Evolutionary conservation across 1,140 invertebrate genomes (phyloP), one percentile per base, ranked within the genome.

Genomic region (Delia radicum): DNA sequence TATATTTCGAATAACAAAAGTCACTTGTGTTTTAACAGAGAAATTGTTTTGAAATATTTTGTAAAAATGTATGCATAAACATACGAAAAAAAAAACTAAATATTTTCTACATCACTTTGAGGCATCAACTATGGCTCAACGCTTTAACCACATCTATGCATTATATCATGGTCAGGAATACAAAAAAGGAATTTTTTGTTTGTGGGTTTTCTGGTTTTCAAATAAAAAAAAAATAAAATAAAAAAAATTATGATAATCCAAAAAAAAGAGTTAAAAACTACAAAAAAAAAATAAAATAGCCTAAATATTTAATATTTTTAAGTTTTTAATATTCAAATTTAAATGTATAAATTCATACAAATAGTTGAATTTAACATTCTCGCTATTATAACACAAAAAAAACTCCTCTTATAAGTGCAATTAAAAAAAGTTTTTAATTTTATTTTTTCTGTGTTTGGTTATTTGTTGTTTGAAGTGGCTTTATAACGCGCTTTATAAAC

Each of bases 31-130:
- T 69, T 21, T 33, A 69, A 69, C 65, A 69, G 29, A 67, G 63
- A 69, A 69, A 69, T 69, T 33, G 65, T 69, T 69, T 69, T 69
- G 65, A 69, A 69, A 69, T 69, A 69, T 69, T 69, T 33, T 37
- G 31, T 24, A 21, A n/a, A 24, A 24, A 33, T 18, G n/a, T 18
- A 21, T 18, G 24, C 29, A 69, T 12, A 33, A 31, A 67, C 4
- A 27, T 27, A 21, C 65, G 37, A 33, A n/a, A n/a, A 33, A 18
- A 31, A 29, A 6, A 18, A 5, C 3, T 37, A 21, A 8, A 15
- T 69, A 33, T 33, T 7, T 18, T 13, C 28, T 18, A 26, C 31
- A 69, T 69, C 65, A 33, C 65, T 69, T 69, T 69, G 65, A 69
- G 31, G 65, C 65, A 33, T 69, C 65, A 33, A 7, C 18, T 37